Conservation (phyloP, 2,888 invertebrate species). For the Adelognathus sp. region DNA sequence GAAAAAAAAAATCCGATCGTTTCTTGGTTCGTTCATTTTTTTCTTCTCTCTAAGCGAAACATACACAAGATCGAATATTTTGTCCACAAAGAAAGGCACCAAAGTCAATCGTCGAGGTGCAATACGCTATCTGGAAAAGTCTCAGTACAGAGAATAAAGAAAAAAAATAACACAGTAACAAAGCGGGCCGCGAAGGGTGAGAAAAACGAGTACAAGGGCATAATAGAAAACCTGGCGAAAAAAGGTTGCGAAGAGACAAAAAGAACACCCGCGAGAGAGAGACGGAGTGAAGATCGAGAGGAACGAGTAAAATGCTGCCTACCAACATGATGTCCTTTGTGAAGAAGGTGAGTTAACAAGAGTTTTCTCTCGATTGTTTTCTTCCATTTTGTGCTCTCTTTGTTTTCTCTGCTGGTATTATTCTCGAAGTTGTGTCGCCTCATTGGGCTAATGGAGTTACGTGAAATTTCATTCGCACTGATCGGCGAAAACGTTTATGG, state of each 20-base stretch:
- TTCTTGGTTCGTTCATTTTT: neutral
- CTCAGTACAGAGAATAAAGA: neutral
- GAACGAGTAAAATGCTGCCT: conserved; percentile 88
- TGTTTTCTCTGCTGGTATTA: neutral
- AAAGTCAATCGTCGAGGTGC: conserved; percentile 13
- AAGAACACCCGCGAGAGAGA: neutral
- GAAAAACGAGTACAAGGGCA: conserved; percentile 10
- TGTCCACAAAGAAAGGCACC: conserved; percentile 7
- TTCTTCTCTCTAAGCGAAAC: neutral
- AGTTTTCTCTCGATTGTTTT: neutral
- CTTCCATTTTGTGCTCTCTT: neutral
- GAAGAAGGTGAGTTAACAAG: conserved; percentile 90
- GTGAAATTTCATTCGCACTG: neutral
- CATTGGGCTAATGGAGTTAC: neutral
- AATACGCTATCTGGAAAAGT: neutral
- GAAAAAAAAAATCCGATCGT: neutral
- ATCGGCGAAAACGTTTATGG: neutral
- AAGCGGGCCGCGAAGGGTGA: conserved; percentile 5
- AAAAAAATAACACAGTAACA: neutral
- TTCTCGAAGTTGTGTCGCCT: neutral
- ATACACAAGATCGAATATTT: neutral
- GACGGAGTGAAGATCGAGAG: neutral
- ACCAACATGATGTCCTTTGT: conserved; percentile 96
- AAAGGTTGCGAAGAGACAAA: neutral
- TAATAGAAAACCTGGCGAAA: conserved; percentile 3